Percentiles rank a stretch among this genome's conserved stretches.
phyloP scores from a whole-genome alignment of 1,140 invertebrate genomes.

The Achatina immaculata region DNA sequence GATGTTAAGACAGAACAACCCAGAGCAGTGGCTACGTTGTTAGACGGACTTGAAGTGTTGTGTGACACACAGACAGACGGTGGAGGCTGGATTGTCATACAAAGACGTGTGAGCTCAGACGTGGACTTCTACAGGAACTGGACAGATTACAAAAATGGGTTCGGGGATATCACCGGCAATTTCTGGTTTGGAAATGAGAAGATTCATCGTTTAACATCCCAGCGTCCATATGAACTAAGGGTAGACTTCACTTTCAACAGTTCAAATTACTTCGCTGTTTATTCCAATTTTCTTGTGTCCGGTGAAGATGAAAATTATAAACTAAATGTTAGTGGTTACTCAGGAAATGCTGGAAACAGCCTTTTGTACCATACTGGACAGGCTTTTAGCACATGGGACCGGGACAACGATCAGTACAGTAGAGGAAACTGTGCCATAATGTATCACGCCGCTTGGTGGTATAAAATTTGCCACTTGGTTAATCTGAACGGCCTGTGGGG shows the following conservation, averaged over 20 bases:
- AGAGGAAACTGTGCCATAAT: neutral
- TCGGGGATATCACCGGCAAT: too few species aligned
- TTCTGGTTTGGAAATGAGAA: too few species aligned
- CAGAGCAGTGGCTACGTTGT: too few species aligned
- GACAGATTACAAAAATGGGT: too few species aligned
- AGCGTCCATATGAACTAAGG: slow-evolving; percentile 3
- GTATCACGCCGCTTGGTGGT: neutral
- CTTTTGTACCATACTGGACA: neutral
- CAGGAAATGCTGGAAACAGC: neutral
- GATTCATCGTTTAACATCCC: too few species aligned
- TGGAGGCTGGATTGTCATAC: too few species aligned
- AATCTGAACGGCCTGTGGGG: neutral
- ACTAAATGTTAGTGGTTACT: neutral
- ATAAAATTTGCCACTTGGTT: neutral
- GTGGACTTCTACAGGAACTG: too few species aligned
- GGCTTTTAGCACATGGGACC: neutral
- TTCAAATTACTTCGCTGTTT: neutral
- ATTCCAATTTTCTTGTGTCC: neutral
- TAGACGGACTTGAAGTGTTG: too few species aligned
- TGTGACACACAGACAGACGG: too few species aligned
- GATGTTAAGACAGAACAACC: too few species aligned
- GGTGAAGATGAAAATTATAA: neutral
- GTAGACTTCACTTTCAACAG: neutral
- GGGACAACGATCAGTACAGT: neutral
- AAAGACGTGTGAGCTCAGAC: too few species aligned